phyloP scores from a whole-genome alignment of 2,888 invertebrate genomes.

The Cynaeus angustus region DNA sequence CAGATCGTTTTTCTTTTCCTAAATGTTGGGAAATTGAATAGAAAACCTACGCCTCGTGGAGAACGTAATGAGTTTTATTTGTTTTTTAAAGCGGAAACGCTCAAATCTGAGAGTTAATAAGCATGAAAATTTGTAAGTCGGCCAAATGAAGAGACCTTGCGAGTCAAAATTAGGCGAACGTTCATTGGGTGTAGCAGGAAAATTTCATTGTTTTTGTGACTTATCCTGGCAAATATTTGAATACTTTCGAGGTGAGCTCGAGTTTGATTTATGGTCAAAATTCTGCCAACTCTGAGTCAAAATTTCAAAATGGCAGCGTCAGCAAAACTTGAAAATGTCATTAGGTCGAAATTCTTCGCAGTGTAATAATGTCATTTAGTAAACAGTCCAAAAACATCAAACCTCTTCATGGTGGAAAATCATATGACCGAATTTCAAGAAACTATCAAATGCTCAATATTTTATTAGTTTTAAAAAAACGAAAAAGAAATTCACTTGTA shows the following conservation, averaged over 20 bases:
- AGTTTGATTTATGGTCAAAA: no score
- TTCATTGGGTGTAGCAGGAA: conserved; percentile 1
- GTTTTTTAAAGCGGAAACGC: conserved; percentile 15
- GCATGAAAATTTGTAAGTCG: conserved; percentile 24
- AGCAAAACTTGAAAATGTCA: no score
- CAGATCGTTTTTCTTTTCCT: background rate
- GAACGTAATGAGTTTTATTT: background rate
- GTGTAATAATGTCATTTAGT: no score
- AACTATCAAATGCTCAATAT: no score
- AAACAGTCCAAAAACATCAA: no score
- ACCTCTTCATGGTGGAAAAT: no score
- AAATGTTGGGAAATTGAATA: background rate
- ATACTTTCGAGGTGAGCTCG: background rate
- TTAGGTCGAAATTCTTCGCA: no score
- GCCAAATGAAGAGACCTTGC: conserved; percentile 28
- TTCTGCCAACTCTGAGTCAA: no score
- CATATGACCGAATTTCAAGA: no score
- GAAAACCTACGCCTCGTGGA: background rate
- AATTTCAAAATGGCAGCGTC: no score
- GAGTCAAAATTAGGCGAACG: conserved; percentile 17
- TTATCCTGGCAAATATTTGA: background rate
- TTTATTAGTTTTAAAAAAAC: no score
- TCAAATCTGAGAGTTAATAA: conserved; percentile 23
- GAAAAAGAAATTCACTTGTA: no score
- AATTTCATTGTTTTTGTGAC: background rate